phyloP scores from a whole-genome alignment of 30 jellyfish, hydroid and myxozoan species.

The Aurelia coerulea region DNA sequence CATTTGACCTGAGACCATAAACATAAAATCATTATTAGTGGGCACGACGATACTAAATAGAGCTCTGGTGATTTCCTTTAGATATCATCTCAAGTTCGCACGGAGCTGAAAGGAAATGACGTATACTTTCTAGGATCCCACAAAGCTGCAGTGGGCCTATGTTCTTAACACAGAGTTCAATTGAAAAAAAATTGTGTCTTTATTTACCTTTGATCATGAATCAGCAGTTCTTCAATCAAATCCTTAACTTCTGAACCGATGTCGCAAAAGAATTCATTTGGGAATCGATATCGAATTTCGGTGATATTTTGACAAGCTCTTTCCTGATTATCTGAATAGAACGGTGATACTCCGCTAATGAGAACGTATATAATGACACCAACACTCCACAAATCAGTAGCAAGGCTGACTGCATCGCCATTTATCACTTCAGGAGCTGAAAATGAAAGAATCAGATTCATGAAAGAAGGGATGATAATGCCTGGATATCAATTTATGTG shows the following conservation, averaged over 20 bases:
- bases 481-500: too few species aligned
- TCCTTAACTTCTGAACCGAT: slow-evolving; percentile 92
- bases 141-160: too few species aligned
- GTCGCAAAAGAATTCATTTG: slow-evolving; percentile 89
- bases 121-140: too few species aligned
- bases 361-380: slow-evolving; percentile 97
- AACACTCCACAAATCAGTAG: slow-evolving; percentile 96
- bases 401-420: slow-evolving; percentile 84
- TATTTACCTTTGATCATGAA: slow-evolving; percentile 88
- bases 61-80: too few species aligned
- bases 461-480: too few species aligned
- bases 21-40: too few species aligned
- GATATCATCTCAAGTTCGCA: too few species aligned
- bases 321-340: slow-evolving; percentile 93
- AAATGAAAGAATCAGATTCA: background rate
- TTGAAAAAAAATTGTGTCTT: too few species aligned
- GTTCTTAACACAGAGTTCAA: too few species aligned
- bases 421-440: slow-evolving; percentile 93
- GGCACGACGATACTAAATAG: too few species aligned
- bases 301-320: slow-evolving; percentile 93
- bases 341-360: slow-evolving; percentile 98
- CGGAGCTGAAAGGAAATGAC: too few species aligned
- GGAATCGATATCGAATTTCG: slow-evolving; percentile 92
- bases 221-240: slow-evolving; percentile 88
- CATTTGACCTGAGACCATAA: too few species aligned